A percentile compares a stretch with the other conserved stretches of the same genome.
Conservation (phyloP, 1,140 invertebrate species). For the Drosophila baimaii region DNA sequence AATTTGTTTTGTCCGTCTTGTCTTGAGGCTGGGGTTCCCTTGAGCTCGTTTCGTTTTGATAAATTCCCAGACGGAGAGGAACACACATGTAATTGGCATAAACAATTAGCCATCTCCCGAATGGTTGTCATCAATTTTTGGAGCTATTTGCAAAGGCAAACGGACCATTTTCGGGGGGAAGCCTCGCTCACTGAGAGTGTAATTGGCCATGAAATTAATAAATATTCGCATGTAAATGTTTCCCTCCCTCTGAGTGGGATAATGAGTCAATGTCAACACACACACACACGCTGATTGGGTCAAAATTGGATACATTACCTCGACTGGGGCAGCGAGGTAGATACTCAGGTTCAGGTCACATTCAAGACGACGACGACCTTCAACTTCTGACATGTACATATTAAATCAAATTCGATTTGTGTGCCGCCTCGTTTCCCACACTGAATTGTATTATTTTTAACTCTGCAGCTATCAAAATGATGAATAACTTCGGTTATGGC, state of each 20-base stretch:
- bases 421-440: constrained; percentile 37
- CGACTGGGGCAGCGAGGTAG: constrained; percentile 40
- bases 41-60: constrained; percentile 76
- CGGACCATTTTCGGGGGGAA: constrained; percentile 6
- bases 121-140: constrained; percentile 46
- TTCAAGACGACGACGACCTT: constrained; percentile 22
- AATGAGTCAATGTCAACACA: constrained; percentile 52
- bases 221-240: constrained; percentile 46
- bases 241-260: constrained; percentile 17
- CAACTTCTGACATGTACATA: constrained; percentile 45
- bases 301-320: constrained; percentile 37
- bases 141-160: constrained; percentile 15
- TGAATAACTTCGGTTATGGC: constrained; percentile 12
- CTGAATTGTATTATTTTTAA: not conserved
- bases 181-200: constrained; percentile 14
- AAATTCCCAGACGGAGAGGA: constrained; percentile 32
- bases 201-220: constrained; percentile 56
- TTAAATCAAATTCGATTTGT: constrained; percentile 40
- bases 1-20: constrained; percentile 50
- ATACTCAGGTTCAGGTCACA: constrained; percentile 27
- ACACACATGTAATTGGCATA: constrained; percentile 44
- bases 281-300: constrained; percentile 34
- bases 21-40: constrained; percentile 41
- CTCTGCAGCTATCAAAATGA: constrained; percentile 23
- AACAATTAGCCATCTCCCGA: constrained; percentile 58